phyloP scores from a whole-genome alignment of 2,797 vertebrate species.

The Platalea minor region DNA sequence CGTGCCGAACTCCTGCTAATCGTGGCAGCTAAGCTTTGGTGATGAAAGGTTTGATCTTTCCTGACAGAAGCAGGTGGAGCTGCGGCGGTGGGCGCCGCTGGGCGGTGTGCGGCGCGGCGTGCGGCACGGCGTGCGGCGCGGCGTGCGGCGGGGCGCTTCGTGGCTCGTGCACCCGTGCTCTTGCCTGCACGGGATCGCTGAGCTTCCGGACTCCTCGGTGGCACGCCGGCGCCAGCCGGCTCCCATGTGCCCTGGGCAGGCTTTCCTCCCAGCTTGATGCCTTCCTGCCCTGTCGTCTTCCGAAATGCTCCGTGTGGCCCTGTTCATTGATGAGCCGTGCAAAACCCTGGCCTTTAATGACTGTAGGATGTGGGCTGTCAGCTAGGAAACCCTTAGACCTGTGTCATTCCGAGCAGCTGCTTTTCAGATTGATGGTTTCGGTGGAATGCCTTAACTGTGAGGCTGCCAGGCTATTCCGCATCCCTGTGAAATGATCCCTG shows the following conservation, averaged over 20 bases:
- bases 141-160: background rate
- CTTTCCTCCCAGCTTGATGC: background rate
- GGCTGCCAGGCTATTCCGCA: background rate
- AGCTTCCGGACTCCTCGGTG: fast-evolving
- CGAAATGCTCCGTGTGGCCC: background rate
- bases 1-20: background rate
- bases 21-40: background rate
- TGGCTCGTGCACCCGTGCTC: background rate
- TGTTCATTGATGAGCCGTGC: background rate
- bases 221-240: background rate
- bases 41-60: background rate
- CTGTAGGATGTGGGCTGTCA: background rate
- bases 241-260: background rate
- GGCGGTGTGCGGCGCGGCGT: fast-evolving
- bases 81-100: background rate
- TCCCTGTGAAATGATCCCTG: slow-evolving; percentile 22
- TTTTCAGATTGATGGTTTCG: slow-evolving; percentile 21
- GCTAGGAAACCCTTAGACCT: background rate
- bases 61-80: background rate
- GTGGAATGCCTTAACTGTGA: background rate
- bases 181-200: background rate
- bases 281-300: background rate
- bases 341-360: background rate
- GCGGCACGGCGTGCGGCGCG: background rate
- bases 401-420: slow-evolving; percentile 29